A percentile compares a stretch with the other conserved stretches of the same genome.
Evolutionary conservation across 2,113 vertebrate genomes (phyloP).

Genomic region (Odobenus rosmarus): DNA sequence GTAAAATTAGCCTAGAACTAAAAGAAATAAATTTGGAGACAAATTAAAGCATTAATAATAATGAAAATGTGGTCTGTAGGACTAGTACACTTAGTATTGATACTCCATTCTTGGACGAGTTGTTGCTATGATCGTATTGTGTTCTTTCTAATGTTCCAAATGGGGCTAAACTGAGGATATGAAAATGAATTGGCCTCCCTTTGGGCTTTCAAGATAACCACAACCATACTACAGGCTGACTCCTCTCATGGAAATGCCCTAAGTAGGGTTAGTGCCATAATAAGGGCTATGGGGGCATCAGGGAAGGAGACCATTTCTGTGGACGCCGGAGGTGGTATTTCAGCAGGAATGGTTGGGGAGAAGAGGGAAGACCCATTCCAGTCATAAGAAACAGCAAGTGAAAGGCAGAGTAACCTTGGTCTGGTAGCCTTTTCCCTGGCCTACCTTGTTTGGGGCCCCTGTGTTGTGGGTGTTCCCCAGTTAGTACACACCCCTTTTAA

Average conservation of each 20-base stretch:
- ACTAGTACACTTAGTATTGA: not conserved
- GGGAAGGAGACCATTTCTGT: not conserved
- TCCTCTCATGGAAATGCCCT: not conserved
- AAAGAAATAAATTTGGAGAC: not conserved
- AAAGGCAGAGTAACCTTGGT: not conserved
- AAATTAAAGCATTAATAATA: not conserved
- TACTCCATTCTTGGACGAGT: not conserved
- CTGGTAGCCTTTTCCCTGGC: not conserved
- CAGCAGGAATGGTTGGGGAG: not conserved
- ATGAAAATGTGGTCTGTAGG: not conserved
- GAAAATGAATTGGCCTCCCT: not conserved
- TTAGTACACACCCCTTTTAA: not conserved
- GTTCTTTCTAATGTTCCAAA: constrained; percentile 10
- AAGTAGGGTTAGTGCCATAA: not conserved
- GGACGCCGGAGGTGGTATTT: not conserved
- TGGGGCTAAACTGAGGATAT: not conserved
- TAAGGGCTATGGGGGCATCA: not conserved
- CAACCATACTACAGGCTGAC: not conserved
- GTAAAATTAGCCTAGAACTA: not conserved
- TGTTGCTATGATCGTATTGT: not conserved
- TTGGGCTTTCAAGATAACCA: not conserved
- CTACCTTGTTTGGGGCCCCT: not conserved
- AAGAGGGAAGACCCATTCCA: not conserved
- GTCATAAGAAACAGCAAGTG: not conserved
- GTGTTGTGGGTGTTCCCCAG: not conserved